Evolutionary conservation across 2,888 invertebrate species (phyloP).

Genomic region (Tethea ocularis): DNA sequence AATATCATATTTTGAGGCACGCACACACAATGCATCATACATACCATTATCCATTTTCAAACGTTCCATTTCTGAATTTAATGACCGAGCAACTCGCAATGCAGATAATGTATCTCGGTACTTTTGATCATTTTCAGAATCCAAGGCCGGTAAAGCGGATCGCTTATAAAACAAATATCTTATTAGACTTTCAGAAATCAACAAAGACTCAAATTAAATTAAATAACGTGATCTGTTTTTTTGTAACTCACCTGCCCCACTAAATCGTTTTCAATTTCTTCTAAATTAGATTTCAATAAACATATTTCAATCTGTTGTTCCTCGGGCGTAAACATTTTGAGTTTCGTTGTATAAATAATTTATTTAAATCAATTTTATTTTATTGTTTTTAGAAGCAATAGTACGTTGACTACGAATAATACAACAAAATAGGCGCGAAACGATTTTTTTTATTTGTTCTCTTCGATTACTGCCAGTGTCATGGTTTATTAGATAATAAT

Average conservation of each 20-base stretch:
- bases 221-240: too few relatives aligned
- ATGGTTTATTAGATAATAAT: too few relatives aligned
- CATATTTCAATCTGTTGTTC: slow-evolving; percentile 71
- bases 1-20: background rate
- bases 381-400: too few relatives aligned
- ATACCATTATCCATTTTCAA: slow-evolving; percentile 55
- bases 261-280: slow-evolving; percentile 64
- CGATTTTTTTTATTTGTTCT: too few relatives aligned
- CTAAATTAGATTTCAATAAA: slow-evolving; percentile 63
- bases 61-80: slow-evolving; percentile 53
- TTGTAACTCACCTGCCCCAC: slow-evolving; percentile 52
- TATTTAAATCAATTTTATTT: too few relatives aligned
- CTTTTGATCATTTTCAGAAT: slow-evolving; percentile 62
- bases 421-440: too few relatives aligned
- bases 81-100: slow-evolving; percentile 49
- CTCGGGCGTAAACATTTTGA: slow-evolving; percentile 64
- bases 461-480: too few relatives aligned
- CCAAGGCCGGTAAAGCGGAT: slow-evolving; percentile 55
- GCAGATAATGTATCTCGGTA: slow-evolving; percentile 54
- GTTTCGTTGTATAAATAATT: too few relatives aligned
- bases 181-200: too few relatives aligned
- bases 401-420: too few relatives aligned
- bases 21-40: background rate
- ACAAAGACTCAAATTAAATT: too few relatives aligned
- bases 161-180: slow-evolving; percentile 52